phyloP scores from a whole-genome alignment of 2,113 vertebrate genomes.

The Poeciliopsis retropinna region DNA sequence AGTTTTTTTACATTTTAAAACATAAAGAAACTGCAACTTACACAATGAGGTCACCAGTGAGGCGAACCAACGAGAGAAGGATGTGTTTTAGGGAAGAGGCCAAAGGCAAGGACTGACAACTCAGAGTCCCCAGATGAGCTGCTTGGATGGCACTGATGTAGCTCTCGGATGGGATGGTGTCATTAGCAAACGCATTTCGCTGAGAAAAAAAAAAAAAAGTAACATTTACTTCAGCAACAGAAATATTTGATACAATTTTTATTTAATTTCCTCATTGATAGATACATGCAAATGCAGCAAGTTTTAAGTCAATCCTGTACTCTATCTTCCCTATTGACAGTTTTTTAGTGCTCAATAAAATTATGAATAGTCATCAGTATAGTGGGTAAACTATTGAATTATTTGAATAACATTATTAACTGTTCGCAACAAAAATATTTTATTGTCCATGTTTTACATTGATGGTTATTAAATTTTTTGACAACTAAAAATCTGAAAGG shows the following conservation, averaged over 20 bases:
- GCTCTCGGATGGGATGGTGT: constrained; percentile 96
- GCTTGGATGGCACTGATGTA: constrained; percentile 98
- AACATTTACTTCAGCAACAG: not conserved
- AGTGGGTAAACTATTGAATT: too few relatives aligned
- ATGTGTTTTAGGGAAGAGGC: constrained; percentile 95
- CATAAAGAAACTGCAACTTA: constrained; percentile 74
- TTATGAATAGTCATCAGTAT: too few relatives aligned
- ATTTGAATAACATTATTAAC: too few relatives aligned
- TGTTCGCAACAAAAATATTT: too few relatives aligned
- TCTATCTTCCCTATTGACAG: not conserved
- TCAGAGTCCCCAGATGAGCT: constrained; percentile 92
- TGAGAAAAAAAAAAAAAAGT: constrained; percentile 50
- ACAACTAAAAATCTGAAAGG: too few relatives aligned
- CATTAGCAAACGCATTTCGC: constrained; percentile 98
- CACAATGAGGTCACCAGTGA: constrained; percentile 96
- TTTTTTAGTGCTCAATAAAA: not conserved
- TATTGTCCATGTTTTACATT: too few relatives aligned
- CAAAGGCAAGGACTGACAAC: constrained; percentile 91
- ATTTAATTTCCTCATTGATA: not conserved
- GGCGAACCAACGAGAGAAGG: constrained; percentile 93
- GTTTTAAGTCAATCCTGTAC: not conserved
- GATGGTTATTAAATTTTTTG: too few relatives aligned
- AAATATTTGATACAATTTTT: not conserved
- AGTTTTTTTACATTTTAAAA: not conserved
- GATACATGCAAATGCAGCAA: not conserved